Evolutionary conservation across 1,140 invertebrate genomes (phyloP).

Genomic region (Drosophila ercepeae): DNA sequence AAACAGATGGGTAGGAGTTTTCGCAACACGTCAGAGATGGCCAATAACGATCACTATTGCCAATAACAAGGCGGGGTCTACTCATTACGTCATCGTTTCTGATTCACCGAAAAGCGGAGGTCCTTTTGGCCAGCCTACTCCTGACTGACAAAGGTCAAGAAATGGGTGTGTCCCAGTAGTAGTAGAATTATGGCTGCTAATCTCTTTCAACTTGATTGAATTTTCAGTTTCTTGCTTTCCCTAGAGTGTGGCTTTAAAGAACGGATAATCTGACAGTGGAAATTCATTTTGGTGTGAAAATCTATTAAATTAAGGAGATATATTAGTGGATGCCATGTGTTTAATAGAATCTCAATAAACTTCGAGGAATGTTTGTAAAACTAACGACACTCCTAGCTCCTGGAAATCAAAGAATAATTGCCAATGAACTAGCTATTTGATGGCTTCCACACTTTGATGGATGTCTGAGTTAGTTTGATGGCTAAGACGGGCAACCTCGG

Average conservation of each 20-base stretch:
- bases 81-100: slow-evolving; percentile 6
- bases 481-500: slow-evolving; percentile 12
- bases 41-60: slow-evolving; percentile 22
- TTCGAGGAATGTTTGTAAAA: too few species aligned
- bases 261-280: not conserved
- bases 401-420: not conserved
- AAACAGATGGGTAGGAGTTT: slow-evolving; percentile 12
- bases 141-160: not conserved
- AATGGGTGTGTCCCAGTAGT: slow-evolving; percentile 21
- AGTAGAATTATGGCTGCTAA: not conserved
- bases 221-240: slow-evolving; percentile 6
- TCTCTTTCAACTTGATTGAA: not conserved
- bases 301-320: too few species aligned
- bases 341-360: not conserved
- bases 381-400: too few species aligned
- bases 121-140: not conserved
- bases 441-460: slow-evolving; percentile 2
- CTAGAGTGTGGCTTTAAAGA: not conserved
- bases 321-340: too few species aligned
- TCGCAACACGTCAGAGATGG: not conserved
- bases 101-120: slow-evolving; percentile 2
- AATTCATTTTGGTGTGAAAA: not conserved
- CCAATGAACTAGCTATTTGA: not conserved
- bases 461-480: slow-evolving; percentile 16
- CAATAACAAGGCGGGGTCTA: slow-evolving; percentile 13